These are phyloP conservation scores for Eulemur coronatus DNA, from an alignment of 2,797 vertebrate genomes.

Conservation along the genomic window DNA sequence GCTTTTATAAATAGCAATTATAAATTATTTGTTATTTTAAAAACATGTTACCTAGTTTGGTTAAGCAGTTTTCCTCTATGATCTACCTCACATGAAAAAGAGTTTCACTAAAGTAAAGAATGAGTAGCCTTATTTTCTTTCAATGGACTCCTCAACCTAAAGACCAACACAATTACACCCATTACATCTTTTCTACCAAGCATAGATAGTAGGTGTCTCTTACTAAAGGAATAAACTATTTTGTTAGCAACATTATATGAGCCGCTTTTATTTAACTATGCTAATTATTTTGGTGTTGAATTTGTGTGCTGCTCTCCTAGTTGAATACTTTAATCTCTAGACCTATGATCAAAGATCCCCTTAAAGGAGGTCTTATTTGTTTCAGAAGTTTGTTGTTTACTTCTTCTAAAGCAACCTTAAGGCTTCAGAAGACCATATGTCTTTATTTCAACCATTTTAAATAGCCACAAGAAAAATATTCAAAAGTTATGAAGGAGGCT, in stretches of 20 bases:
- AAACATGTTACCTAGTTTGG: background rate
- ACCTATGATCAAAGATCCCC: background rate
- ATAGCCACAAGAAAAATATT: background rate
- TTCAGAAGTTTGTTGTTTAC: background rate
- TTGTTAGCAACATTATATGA: background rate
- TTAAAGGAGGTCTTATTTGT: background rate
- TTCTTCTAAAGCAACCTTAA: background rate
- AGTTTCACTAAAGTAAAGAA: background rate
- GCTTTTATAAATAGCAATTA: background rate
- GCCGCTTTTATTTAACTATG: conserved; percentile 3
- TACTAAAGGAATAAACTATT: background rate
- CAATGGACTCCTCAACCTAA: background rate
- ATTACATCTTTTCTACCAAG: background rate
- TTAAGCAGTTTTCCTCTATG: background rate
- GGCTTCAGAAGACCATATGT: background rate
- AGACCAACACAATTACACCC: background rate
- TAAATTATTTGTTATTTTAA: background rate
- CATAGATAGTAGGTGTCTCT: background rate
- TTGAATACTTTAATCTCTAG: conserved; percentile 18
- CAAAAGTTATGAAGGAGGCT: background rate
- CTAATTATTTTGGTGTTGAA: background rate
- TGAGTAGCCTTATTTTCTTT: background rate
- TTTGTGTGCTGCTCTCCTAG: background rate
- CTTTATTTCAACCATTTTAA: conserved; percentile 6
- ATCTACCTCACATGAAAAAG: background rate